phyloP scores from a whole-genome alignment of 2,797 vertebrate species.

The Eulemur albifrons region DNA sequence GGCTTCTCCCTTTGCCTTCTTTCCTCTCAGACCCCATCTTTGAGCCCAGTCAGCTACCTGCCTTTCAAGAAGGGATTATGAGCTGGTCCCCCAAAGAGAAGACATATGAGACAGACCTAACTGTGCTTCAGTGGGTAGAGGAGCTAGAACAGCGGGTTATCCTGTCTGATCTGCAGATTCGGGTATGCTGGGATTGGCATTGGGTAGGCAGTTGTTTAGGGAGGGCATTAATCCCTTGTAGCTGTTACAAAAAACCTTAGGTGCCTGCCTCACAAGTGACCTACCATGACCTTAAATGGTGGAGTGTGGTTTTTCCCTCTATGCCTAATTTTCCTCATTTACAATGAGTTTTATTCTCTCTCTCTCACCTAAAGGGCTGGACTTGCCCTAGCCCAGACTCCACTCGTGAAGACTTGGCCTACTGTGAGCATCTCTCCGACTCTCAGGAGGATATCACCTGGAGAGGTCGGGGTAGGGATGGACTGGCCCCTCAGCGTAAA shows the following conservation, averaged over 20 bases:
- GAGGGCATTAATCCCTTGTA: neutral
- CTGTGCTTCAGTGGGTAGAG: constrained; percentile 94
- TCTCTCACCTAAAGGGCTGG: constrained; percentile 87
- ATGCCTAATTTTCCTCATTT: neutral
- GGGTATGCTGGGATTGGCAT: constrained; percentile 83
- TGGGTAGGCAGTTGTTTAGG: neutral
- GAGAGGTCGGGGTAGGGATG: constrained; percentile 90
- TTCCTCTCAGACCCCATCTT: constrained; percentile 89
- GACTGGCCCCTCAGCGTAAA: constrained; percentile 88
- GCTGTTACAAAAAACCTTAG: neutral
- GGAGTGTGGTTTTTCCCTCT: neutral
- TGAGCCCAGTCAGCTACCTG: constrained; percentile 79
- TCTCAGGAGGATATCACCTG: constrained; percentile 92
- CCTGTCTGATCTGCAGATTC: constrained; percentile 92
- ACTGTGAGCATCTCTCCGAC: constrained; percentile 92
- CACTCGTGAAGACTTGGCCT: constrained; percentile 90
- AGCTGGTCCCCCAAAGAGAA: constrained; percentile 90
- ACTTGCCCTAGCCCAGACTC: constrained; percentile 92
- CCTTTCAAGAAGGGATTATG: constrained; percentile 85
- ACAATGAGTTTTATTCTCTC: neutral
- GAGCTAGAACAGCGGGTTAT: constrained; percentile 94
- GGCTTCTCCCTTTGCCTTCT: neutral
- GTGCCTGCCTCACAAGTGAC: neutral
- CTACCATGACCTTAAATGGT: neutral
- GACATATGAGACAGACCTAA: constrained; percentile 90